Evolutionary conservation across 2,888 invertebrate species (phyloP).

Genomic region (Hypomecis punctinalis): DNA sequence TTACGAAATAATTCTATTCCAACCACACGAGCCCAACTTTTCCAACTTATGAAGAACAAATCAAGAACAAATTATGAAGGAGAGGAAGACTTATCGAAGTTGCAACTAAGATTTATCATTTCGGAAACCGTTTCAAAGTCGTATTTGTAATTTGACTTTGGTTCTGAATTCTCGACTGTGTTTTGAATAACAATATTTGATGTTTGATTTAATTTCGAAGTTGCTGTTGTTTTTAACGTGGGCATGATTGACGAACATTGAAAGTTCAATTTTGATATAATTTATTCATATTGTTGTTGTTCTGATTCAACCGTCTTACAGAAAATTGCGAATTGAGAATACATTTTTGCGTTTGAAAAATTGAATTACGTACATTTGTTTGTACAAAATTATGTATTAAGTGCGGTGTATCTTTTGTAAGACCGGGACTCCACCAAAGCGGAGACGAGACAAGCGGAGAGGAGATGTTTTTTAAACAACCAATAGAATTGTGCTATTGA

Average conservation of each 20-base stretch:
- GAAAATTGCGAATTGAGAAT: no score
- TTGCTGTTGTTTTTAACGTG: conserved; percentile 3
- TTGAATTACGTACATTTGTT: no score
- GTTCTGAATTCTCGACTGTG: conserved; percentile 29
- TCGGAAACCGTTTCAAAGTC: conserved; percentile 31
- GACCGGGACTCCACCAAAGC: no score
- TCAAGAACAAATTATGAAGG: conserved; percentile 35
- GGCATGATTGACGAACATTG: conserved; percentile 1
- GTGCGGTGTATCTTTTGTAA: no score
- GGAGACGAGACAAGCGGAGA: no score
- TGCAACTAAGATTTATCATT: conserved; percentile 40
- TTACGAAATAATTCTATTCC: conserved; percentile 37
- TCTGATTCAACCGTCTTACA: no score
- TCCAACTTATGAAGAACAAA: conserved; percentile 33
- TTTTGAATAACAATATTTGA: conserved; percentile 36
- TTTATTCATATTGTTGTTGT: no score
- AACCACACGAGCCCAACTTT: conserved; percentile 32
- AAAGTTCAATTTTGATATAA: conserved; percentile 1
- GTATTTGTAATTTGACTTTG: conserved; percentile 38
- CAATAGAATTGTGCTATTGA: no score
- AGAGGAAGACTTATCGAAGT: conserved; percentile 25
- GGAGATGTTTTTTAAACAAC: no score
- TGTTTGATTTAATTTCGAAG: conserved; percentile 19
- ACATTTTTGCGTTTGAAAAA: no score
- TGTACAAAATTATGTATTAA: no score